Base-by-base conservation (phyloP, 2,888 invertebrate species). In the Stenodema calcarata region DNA sequence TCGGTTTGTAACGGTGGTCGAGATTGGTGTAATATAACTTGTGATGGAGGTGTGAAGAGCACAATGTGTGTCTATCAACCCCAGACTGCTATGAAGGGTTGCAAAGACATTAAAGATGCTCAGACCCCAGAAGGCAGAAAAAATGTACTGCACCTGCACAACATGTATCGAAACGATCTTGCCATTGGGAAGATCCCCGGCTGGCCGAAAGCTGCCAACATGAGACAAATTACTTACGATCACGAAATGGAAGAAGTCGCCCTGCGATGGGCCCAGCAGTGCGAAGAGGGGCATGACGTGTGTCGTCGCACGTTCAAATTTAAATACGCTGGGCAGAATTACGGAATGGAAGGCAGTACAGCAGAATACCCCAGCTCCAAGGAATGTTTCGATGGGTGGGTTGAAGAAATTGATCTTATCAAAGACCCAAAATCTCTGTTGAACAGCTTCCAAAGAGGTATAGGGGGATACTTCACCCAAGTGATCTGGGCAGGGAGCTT, bases 181-280 rank as follows among this genome's bases (percentile, higher is more conserved):
- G 82, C 82, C 30, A 42, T 0, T 41, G 82, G 82, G 14, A 28
- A 69, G 14, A 42, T 23, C n/a, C 2, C n/a, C 35, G 35, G 69
- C 42, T 84, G 73, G 75, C 83, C 83, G 11, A 27, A 23, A 16
- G 76, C 82, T 0, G 50, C 62, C 14, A 47, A 87, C 87, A 87
- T 87, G 87, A 42, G 50, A 14, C 42, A 50, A 18, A 83, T 87
- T 85, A 23, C 41, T 23, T 87, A 79, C 79, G 85, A 87, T 42
- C 12, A 16, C 4, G 50, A 54, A 14, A 0, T 69, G 9, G 84
- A 83, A 62, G 2, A 28, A 23, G 12, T 87, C 2, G 87, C 87
- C 18, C 78, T 81, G 14, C 30, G 87, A 16, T 84, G 83, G 87
- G 85, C 75, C 0, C 86, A 85, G 41, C 87, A 87, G 54, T 87